A percentile compares a stretch with the other conserved stretches of the same genome.
Conservation (phyloP, 2,888 invertebrate genomes). For the Epinotia demarniana region DNA sequence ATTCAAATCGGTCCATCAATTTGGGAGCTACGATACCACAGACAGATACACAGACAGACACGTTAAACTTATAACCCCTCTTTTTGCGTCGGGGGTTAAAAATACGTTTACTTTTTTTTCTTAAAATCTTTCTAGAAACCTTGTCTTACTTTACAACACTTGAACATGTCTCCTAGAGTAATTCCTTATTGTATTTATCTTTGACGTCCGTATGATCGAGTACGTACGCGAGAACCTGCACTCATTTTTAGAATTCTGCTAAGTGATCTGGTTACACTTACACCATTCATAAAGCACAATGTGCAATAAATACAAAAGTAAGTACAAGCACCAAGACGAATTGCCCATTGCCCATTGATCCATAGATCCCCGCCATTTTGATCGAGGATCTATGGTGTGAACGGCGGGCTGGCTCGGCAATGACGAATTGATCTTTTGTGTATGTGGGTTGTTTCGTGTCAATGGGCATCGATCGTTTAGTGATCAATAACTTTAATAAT, state of each 20-base stretch:
- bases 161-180: background rate
- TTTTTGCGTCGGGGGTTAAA: no score
- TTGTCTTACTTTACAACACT: background rate
- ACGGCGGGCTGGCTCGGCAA: conserved; percentile 47
- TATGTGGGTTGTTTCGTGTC: conserved; percentile 34
- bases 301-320: conserved; percentile 50
- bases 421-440: conserved; percentile 48
- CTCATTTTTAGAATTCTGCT: background rate
- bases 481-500: conserved; percentile 38
- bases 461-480: conserved; percentile 38
- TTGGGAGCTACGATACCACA: no score
- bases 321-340: conserved; percentile 60
- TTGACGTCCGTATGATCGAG: conserved; percentile 21
- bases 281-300: conserved; percentile 37
- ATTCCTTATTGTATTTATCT: conserved; percentile 2
- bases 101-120: no score
- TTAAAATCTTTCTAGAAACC: background rate
- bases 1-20: no score
- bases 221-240: background rate
- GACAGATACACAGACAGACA: no score
- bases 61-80: no score
- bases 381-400: conserved; percentile 50
- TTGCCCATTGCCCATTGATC: conserved; percentile 53
- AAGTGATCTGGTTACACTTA: conserved; percentile 23
- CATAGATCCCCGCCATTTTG: conserved; percentile 47